Evolutionary conservation across 2,113 vertebrate genomes (phyloP), one percentile per base, ranked within the genome.

Genomic region (Pagrus major): DNA sequence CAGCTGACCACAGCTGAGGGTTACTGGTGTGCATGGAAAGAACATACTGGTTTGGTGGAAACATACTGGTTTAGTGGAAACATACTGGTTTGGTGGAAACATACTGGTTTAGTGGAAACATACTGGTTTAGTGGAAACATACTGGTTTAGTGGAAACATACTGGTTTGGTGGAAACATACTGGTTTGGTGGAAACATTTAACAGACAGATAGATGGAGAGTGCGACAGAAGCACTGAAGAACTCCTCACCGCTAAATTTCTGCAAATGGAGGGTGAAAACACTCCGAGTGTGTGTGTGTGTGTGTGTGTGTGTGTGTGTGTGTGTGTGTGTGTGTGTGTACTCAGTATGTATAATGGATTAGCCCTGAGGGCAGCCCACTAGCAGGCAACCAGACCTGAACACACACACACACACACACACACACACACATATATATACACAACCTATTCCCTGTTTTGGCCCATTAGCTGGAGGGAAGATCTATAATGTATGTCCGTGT

Each of bases 271-370:
- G 85, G 67, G 78, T 86, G 84, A 84, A 89, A 82, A 78, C 23
- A 71, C 58, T 78, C 20, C 1, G 31, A 1, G 42, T 51, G 70
- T 58, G 82, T 51, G 66, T 63, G 55, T 54, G 60, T 46, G 61
- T 44, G 46, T 52, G 73, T 59, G 82, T 56, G 66, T 64, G 56
- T 54, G 60, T 46, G 61, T 44, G 63, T 51, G 70, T 70, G 66
- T 76, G 64, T 75, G 20, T 64, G 78, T 71, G 67, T 72, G 44
- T 65, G 59, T 52, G 67, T 79, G 76, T 83, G 52, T 81, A 31
- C 67, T 85, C 73, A 80, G 84, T 82, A 86, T 90, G 83, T 85
- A 84, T 91, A 88, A 90, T 91, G 85, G 88, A 90, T 89, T 58
- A 84, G 84, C 86, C 91, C 88, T 83, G 70, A 88, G 88, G 86